Base-by-base conservation (phyloP, 2,797 vertebrate species). In the Hirundo rustica region DNA sequence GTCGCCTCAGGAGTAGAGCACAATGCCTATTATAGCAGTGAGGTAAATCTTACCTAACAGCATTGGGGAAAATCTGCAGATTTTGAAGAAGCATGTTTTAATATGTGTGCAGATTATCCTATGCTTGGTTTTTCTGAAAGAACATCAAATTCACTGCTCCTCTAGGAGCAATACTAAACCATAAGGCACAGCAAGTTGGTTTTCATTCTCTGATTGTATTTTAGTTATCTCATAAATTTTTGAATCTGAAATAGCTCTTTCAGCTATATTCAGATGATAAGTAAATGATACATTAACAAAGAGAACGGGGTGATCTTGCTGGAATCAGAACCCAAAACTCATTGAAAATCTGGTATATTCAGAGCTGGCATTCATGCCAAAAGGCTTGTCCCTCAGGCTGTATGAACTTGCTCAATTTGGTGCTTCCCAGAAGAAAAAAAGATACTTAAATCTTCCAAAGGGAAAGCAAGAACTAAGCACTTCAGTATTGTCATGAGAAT, bases 401-500 rank as follows among this genome's bases (percentile, higher is more conserved):
- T 8, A 2, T 78, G 34, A 83, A 40, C 30, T 94, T 83, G 26
- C 19, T 93, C 34, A 65, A 23, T 54, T 65, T 26, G 14, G 1
- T 75, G 16, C 21, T 91, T 93, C 81, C 20, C 64, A 58, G 58
- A 79, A 84, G 34, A 23, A 47, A 70, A 70, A 48, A 81, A 54
- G 20, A 7, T 71, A 32, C 26, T 84, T 92, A 81, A 68, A 47
- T 79, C 55, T 89, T 95, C 85, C 29, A 54, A 34, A 92, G 75
- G 40, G 53, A 74, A 87, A 89, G 62, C 58, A 64, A 89, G 50
- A 93, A 22, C 66, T 76, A 77, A 87, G 30, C 32, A 20, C 54
- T 95, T 79, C 54, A 76, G 48, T 66, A 75, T 54, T 88, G 51
- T 75, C 36, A 19, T 82, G 88, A 94, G 89, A 91, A 85, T n/a